phyloP scores from a whole-genome alignment of 2,888 invertebrate species.

The Sinodicranocentrus sp. region DNA sequence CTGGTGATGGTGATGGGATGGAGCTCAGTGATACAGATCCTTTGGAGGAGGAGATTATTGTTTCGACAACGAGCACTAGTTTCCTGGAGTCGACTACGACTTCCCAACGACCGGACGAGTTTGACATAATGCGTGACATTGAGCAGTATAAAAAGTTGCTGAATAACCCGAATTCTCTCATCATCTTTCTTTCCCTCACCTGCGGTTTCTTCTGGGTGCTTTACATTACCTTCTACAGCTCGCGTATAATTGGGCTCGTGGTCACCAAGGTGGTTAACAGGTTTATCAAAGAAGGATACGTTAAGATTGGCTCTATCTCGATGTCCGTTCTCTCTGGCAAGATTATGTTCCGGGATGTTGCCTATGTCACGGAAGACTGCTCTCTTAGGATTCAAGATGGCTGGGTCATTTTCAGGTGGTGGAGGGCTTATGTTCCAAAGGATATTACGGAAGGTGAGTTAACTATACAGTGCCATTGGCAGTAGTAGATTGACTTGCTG shows the following conservation, averaged over 20 bases:
- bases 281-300: conserved; percentile 91
- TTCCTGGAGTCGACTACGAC: too few species aligned
- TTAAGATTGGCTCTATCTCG: conserved; percentile 95
- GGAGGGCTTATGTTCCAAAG: conserved; percentile 96
- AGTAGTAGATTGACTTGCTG: too few species aligned
- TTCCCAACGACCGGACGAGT: too few species aligned
- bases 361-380: conserved; percentile 96
- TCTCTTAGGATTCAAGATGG: conserved; percentile 96
- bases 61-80: too few species aligned
- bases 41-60: too few species aligned
- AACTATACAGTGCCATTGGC: too few species aligned
- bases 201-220: conserved; percentile 94
- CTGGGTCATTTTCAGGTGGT: conserved; percentile 98
- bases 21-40: too few species aligned
- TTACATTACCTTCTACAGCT: conserved; percentile 97
- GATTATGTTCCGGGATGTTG: conserved; percentile 98
- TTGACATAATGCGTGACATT: too few species aligned
- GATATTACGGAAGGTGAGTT: conserved; percentile 94
- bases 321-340: conserved; percentile 98
- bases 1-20: too few species aligned
- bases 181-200: conserved; percentile 88
- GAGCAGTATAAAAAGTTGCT: too few species aligned
- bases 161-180: conserved; percentile 87
- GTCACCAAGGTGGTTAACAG: conserved; percentile 93
- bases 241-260: conserved; percentile 92